phyloP scores from a whole-genome alignment of 1,140 invertebrate genomes.

The Zeugodacus cucurbitae region DNA sequence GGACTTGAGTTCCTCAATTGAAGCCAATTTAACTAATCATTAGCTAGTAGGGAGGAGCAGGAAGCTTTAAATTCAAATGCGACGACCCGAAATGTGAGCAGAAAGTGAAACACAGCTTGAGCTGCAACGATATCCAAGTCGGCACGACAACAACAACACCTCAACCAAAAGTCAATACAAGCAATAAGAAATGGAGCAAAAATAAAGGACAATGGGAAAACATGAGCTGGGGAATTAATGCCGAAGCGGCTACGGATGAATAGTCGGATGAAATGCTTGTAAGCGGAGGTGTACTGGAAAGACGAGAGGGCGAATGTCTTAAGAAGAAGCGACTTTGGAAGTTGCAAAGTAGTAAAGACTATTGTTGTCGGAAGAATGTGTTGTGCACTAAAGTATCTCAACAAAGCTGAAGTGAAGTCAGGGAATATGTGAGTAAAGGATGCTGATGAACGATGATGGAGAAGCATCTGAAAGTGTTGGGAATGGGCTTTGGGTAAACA shows the following conservation, averaged over 20 bases:
- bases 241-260: background rate
- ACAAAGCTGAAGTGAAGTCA: background rate
- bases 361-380: background rate
- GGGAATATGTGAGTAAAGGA: background rate
- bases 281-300: background rate
- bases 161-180: background rate
- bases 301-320: background rate
- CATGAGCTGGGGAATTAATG: background rate
- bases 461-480: no score
- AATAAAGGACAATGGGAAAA: background rate
- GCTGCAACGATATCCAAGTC: background rate
- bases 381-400: background rate
- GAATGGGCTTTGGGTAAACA: no score
- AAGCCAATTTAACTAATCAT: slow-evolving; percentile 43
- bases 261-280: background rate
- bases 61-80: background rate
- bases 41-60: background rate
- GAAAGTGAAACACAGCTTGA: background rate
- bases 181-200: background rate
- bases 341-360: background rate
- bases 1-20: slow-evolving; percentile 41
- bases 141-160: background rate
- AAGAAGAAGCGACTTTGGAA: background rate
- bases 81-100: background rate
- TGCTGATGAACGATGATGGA: background rate